Base-by-base conservation (phyloP, 2,888 invertebrate genomes). In the Oxystoma pomonae region DNA sequence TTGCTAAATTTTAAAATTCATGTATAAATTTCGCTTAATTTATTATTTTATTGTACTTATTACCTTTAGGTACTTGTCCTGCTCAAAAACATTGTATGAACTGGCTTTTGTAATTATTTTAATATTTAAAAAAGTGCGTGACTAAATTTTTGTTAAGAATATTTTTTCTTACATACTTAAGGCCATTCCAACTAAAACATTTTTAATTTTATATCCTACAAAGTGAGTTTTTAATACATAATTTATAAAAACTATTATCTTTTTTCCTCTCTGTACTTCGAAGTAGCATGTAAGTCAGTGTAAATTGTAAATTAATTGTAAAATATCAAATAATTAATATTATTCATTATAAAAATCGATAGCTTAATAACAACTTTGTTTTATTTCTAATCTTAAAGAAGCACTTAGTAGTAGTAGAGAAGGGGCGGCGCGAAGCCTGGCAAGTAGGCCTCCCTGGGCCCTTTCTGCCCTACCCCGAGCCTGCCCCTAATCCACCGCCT, bases 221-320 rank as follows among this genome's bases (percentile, higher is more conserved):
- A n/a, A n/a, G n/a, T n/a, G n/a, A n/a, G n/a, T n/a, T n/a, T n/a
- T n/a, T n/a, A n/a, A n/a, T n/a, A n/a, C n/a, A n/a, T n/a, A n/a
- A n/a, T n/a, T n/a, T n/a, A n/a, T n/a, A 35, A 35, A 35, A 35
- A 7, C 5, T 35, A 35, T 35, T 35, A 12, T 12, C 35, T 35
- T 71, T 69, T 74, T 73, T 76, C 72, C 74, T 73, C 35, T 35
- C 35, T 35, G 35, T 35, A 35, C 35, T 35, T 35, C 35, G 35
- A 35, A 35, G 5, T 35, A 35, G 35, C 35, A 70, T 69, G 70
- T 75, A 76, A 74, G 76, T 79, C 76, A 78, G 76, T 80, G 79
- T 80, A 80, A 78, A 76, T 79, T 80, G 80, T 80, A 80, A 80
- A 77, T 80, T 80, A 80, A 78, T 80, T 80, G 80, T 80, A 80